phyloP scores from a whole-genome alignment of 2,113 vertebrate species.

The Solenodon paradoxus region DNA sequence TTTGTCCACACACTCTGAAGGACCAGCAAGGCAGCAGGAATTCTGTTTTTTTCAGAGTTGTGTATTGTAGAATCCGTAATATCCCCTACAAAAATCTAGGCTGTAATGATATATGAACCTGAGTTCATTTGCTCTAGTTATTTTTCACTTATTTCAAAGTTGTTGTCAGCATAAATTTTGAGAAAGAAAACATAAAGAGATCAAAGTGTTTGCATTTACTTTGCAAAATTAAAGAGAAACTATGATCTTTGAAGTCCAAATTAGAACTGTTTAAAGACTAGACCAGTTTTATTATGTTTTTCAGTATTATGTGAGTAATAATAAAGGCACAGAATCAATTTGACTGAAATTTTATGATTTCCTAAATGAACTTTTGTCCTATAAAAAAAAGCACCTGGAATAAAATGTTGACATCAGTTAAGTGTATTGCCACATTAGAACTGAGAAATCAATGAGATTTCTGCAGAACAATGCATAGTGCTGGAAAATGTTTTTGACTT shows the following conservation, averaged over 20 bases:
- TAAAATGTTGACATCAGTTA: background rate
- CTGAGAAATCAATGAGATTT: background rate
- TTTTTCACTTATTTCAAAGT: background rate
- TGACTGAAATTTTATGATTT: background rate
- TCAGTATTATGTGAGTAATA: background rate
- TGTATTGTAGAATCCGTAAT: background rate
- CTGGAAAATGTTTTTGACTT: background rate
- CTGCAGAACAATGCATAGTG: background rate
- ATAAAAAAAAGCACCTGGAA: background rate
- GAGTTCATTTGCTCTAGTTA: background rate
- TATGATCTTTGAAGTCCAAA: background rate
- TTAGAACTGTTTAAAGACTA: background rate
- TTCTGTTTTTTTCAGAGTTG: background rate
- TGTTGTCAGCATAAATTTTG: background rate
- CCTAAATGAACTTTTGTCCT: background rate
- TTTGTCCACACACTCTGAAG: background rate
- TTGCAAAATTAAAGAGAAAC: constrained; percentile 1
- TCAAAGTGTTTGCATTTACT: background rate
- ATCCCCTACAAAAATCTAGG: background rate
- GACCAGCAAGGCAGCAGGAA: background rate
- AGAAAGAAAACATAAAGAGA: background rate
- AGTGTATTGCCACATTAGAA: background rate
- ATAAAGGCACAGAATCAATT: background rate
- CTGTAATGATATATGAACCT: background rate
- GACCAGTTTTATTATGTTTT: background rate